Evolutionary conservation across 1,140 invertebrate genomes (phyloP).

Genomic region (Bombus waltoni): DNA sequence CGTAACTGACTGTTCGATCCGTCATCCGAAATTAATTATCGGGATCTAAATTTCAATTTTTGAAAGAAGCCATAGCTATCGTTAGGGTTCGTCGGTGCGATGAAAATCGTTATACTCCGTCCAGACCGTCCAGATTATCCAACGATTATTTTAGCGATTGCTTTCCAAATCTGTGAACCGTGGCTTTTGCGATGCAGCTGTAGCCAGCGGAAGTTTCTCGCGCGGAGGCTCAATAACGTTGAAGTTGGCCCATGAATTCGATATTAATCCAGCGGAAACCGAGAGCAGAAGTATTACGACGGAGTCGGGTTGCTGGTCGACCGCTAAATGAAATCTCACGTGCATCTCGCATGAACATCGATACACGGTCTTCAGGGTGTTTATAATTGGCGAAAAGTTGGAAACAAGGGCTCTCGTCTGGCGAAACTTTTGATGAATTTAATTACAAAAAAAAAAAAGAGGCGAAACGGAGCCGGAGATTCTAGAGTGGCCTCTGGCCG

Average conservation of each 20-base stretch:
- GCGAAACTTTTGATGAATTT: constrained; percentile 22
- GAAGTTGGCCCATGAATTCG: constrained; percentile 63
- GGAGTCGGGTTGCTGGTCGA: background rate
- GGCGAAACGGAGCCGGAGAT: background rate
- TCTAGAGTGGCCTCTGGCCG: background rate
- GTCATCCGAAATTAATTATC: too few relatives aligned
- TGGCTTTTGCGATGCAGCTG: constrained; percentile 28
- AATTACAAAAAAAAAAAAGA: background rate
- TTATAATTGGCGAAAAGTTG: background rate
- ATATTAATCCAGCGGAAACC: constrained; percentile 63
- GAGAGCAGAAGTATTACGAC: constrained; percentile 45
- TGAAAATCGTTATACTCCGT: background rate
- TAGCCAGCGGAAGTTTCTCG: constrained; percentile 49
- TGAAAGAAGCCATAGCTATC: too few relatives aligned
- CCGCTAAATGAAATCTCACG: constrained; percentile 58
- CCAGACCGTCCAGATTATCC: too few relatives aligned
- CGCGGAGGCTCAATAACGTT: constrained; percentile 52
- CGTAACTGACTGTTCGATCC: too few relatives aligned
- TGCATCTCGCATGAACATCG: constrained; percentile 25
- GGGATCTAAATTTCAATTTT: too few relatives aligned
- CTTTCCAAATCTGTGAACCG: constrained; percentile 9
- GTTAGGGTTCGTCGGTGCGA: too few relatives aligned
- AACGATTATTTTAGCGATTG: constrained; percentile 8
- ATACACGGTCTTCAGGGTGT: background rate
- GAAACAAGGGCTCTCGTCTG: too few relatives aligned